Conservation (phyloP, 2,797 vertebrate species). For the Spheniscus humboldti region DNA sequence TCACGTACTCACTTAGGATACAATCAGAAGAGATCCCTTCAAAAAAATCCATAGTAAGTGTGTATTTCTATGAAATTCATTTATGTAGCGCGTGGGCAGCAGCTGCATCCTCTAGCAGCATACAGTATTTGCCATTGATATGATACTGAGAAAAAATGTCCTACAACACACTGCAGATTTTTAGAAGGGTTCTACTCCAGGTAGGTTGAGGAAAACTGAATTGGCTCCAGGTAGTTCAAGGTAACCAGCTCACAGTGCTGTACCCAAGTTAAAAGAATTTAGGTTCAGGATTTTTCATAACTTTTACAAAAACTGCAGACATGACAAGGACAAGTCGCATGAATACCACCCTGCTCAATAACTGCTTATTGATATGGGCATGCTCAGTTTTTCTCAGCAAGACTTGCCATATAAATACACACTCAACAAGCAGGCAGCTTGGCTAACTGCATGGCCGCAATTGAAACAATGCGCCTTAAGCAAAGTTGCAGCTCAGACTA, state of each 20-base stretch:
- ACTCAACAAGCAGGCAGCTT: neutral
- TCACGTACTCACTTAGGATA: neutral
- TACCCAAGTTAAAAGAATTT: neutral
- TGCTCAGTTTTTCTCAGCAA: neutral
- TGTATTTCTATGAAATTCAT: neutral
- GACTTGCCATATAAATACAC: neutral
- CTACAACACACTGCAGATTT: neutral
- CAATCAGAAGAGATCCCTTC: neutral
- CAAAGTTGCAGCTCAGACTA: neutral
- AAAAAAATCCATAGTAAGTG: neutral
- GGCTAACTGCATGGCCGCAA: neutral
- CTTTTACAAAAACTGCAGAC: neutral
- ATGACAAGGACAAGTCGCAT: neutral
- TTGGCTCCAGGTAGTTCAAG: neutral
- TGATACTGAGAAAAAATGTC: neutral
- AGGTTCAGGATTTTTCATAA: neutral
- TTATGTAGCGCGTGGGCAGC: neutral
- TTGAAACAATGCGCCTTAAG: neutral
- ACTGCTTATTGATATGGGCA: neutral
- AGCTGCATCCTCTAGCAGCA: neutral
- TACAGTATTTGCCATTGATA: neutral
- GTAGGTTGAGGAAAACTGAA: neutral
- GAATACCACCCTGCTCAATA: neutral
- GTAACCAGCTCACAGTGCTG: neutral
- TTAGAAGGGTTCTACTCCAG: neutral